Conservation (phyloP, 2,888 invertebrate genomes). For the Cheilosia vulpina region DNA sequence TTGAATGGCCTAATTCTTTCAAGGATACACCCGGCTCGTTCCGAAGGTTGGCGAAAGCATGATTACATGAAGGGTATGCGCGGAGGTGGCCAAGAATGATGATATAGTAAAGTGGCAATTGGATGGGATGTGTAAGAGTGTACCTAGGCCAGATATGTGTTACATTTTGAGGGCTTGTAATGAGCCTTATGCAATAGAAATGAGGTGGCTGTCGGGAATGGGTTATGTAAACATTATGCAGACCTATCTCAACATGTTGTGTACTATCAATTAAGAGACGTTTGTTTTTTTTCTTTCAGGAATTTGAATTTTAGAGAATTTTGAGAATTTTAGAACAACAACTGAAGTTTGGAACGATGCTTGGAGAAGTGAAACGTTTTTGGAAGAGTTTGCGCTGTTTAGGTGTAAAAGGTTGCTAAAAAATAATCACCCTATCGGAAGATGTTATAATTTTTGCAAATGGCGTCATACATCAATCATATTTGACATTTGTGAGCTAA, state of each 20-base stretch:
- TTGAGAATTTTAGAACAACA: neutral
- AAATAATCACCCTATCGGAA: too few relatives aligned
- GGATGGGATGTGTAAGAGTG: neutral
- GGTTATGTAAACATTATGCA: neutral
- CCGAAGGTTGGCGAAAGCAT: neutral
- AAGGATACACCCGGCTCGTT: slow-evolving; percentile 34
- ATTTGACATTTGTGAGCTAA: too few relatives aligned
- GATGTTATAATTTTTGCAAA: too few relatives aligned
- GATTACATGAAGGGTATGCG: slow-evolving; percentile 4
- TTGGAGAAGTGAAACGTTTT: neutral
- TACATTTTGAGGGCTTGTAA: neutral
- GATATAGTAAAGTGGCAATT: slow-evolving; percentile 17
- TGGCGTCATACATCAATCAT: too few relatives aligned
- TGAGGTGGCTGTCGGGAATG: neutral
- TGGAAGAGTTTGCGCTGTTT: neutral
- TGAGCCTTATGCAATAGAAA: neutral
- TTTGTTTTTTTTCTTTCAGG: neutral
- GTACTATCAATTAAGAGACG: neutral
- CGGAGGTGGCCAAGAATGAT: neutral
- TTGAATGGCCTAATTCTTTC: slow-evolving; percentile 59
- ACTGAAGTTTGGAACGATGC: neutral
- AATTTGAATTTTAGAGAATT: neutral
- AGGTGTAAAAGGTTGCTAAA: too few relatives aligned
- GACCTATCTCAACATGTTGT: neutral
- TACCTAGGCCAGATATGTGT: neutral